These are phyloP conservation scores for Copsychus sechellarum DNA, from an alignment of 2,113 vertebrate genomes.

Conservation along the genomic window DNA sequence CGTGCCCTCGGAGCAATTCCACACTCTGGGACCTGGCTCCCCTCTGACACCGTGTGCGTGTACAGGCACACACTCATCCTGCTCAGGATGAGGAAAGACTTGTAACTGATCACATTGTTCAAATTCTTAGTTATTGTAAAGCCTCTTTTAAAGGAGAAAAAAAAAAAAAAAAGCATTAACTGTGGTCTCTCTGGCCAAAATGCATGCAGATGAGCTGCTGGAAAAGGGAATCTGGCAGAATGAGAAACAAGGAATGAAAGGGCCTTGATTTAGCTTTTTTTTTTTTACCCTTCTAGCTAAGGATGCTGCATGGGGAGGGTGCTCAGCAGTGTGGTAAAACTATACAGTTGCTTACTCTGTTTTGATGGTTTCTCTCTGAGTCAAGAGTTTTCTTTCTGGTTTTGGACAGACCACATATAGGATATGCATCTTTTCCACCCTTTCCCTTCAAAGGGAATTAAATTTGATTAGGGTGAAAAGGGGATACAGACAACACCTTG, in stretches of 20 bases:
- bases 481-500: neutral
- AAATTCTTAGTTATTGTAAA: neutral
- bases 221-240: slow-evolving; percentile 20
- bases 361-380: neutral
- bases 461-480: neutral
- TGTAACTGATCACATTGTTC: neutral
- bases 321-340: neutral
- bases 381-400: neutral
- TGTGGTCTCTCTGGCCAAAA: neutral
- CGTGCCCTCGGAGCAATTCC: neutral
- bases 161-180: neutral
- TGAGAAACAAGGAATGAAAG: slow-evolving; percentile 16
- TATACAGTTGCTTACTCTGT: neutral
- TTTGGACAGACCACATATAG: neutral
- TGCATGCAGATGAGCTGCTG: neutral
- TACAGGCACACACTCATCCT: neutral
- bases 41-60: neutral
- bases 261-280: neutral
- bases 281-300: neutral
- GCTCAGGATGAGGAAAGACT: neutral
- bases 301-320: neutral
- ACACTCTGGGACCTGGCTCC: neutral
- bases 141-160: neutral
- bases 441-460: slow-evolving; percentile 10
- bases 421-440: neutral